Conservation (phyloP, 2,888 invertebrate species). For the Rhagonycha lutea region DNA sequence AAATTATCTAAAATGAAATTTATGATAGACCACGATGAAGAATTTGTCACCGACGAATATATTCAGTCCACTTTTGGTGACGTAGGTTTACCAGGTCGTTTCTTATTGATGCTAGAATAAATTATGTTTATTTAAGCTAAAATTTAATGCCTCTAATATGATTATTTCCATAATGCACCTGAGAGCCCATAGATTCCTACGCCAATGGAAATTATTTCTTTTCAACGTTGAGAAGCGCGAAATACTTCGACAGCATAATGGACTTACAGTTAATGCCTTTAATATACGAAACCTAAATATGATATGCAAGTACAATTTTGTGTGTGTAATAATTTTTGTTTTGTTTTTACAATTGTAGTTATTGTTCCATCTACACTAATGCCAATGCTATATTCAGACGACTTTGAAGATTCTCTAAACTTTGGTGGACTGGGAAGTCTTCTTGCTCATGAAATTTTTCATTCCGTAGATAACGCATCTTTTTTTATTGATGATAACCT, state of each 20-base stretch:
- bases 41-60: not conserved
- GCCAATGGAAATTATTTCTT: not conserved
- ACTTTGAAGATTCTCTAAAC: conserved; percentile 3
- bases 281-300: not conserved
- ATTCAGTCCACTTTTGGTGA: not conserved
- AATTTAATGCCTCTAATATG: not conserved
- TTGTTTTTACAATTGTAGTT: not conserved
- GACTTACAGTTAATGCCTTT: not conserved
- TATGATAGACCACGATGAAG: not conserved
- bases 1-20: not conserved
- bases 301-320: not conserved
- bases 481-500: not conserved
- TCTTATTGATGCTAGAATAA: not conserved
- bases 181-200: not conserved
- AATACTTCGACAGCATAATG: not conserved
- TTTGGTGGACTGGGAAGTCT: conserved; percentile 6
- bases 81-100: not conserved
- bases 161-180: not conserved
- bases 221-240: not conserved
- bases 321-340: no score
- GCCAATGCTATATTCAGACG: not conserved
- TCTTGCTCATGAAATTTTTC: conserved; percentile 3
- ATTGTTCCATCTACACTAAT: not conserved
- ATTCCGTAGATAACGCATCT: not conserved
- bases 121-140: not conserved